Base-by-base conservation (phyloP, 92 coral and sea anemone species). In the Epizoanthus stellaris region DNA sequence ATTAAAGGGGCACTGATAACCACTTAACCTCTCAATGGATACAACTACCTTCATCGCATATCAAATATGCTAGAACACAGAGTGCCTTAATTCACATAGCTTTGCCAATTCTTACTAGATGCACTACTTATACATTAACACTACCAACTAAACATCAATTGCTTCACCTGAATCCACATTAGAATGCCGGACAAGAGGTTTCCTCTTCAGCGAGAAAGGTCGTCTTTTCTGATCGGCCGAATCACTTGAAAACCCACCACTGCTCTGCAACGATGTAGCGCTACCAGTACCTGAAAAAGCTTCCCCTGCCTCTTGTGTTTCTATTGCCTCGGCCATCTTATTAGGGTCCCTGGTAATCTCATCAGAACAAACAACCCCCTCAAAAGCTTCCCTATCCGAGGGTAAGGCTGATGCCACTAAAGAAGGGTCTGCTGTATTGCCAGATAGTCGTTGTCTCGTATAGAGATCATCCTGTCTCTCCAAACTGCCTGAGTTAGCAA, bases 121-220 rank as follows among this genome's bases (percentile, higher is more conserved):
- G 16, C 56, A 57, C 42, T 39, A 59, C 11, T 58, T 36, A 17
- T 3, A 76, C 54, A 11, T 43, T 30, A 76, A 34, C 11, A 16
- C 61, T 16, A 16, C 47, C 11, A 63, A 20, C 43, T 79, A 79
- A 20, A 79, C 83, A 30, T 79, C 71, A 62, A 79, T 14, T 19
- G 34, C 40, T 61, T 79, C 83, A 79, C 71, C 83, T 79, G 83
- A 42, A 79, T 79, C 83, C 34, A 79, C 71, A 43, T 79, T 79
- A 42, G 72, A 79, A 79, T 63, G 59, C 25, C 83, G 57, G 39
- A 45, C 65, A 38, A 79, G 67, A 8, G 83, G 83, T 49, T 63
- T 79, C 70, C 83, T 61, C 39, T 79, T 79, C 71, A 79, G 43
- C 38, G 72, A 20, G 42, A 79, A 79, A 0, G 83, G 83, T 9